These are phyloP conservation scores for Cichladusa arquata DNA, from an alignment of 2,113 vertebrate species.

Conservation along the genomic window DNA sequence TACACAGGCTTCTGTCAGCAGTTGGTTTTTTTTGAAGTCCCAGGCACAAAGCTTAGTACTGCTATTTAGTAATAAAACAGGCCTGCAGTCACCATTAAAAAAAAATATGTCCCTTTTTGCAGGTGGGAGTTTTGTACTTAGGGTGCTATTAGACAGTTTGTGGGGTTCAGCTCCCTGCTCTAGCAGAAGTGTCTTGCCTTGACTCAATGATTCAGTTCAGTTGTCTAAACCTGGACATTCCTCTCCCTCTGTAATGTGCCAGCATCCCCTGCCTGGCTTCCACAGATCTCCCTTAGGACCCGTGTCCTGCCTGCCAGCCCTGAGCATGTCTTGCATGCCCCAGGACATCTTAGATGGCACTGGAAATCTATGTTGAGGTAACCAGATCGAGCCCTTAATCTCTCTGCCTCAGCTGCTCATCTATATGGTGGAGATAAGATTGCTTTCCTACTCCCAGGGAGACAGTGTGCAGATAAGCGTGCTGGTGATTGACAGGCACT, in stretches of 20 bases:
- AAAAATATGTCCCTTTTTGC: background rate
- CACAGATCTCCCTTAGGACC: background rate
- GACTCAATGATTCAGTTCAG: background rate
- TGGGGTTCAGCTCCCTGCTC: background rate
- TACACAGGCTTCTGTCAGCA: background rate
- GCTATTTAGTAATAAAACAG: background rate
- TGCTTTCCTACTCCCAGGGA: background rate
- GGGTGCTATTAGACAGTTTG: background rate
- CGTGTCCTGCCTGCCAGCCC: background rate
- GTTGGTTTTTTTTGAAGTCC: background rate
- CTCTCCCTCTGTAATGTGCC: background rate
- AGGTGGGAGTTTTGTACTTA: background rate
- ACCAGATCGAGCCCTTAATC: background rate
- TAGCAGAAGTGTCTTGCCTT: background rate
- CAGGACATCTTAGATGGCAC: background rate
- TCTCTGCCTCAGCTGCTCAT: background rate
- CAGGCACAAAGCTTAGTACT: background rate
- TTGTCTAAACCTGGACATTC: background rate
- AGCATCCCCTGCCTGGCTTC: background rate
- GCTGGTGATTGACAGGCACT: constrained; percentile 18
- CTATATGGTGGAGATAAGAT: constrained; percentile 10
- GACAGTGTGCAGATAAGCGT: background rate
- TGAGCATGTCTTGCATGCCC: background rate
- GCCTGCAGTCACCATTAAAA: background rate
- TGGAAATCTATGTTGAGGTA: background rate